Conservation (phyloP, 2,888 invertebrate genomes). For the Margaritifera margaritifera region DNA sequence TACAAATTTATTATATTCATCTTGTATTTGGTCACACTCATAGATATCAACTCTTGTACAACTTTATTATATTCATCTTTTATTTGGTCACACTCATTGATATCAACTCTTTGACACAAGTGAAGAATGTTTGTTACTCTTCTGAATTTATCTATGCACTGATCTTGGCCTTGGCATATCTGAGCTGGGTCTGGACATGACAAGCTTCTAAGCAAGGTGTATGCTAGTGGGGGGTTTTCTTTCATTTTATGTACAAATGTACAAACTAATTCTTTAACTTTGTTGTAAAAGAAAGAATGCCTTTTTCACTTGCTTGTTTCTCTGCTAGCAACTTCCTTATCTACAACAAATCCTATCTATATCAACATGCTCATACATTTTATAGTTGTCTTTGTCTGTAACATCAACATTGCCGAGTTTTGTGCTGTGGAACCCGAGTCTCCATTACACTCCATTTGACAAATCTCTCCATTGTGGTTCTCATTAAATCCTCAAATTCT, state of each 20-base stretch:
- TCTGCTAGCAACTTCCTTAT: conserved; percentile 1
- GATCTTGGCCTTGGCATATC: too few species aligned
- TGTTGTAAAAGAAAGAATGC: too few species aligned
- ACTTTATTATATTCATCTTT: conserved; percentile 14
- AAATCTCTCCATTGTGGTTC: too few species aligned
- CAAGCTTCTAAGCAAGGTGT: conserved; percentile 13
- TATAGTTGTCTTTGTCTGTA: conserved; percentile 8
- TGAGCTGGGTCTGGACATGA: conserved; percentile 7
- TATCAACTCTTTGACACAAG: conserved; percentile 3
- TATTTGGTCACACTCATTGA: too few species aligned
- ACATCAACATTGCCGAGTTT: conserved; percentile 11
- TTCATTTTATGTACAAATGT: conserved; percentile 8
- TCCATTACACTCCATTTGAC: conserved; percentile 5
- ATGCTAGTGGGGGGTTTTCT: conserved; percentile 18
- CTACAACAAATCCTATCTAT: conserved; percentile 18
- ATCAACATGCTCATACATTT: conserved; percentile 11
- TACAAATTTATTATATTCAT: too few species aligned
- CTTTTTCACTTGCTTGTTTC: conserved; percentile 12
- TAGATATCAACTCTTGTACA: conserved; percentile 7
- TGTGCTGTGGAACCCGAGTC: conserved; percentile 1
- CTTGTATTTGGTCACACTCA: too few species aligned
- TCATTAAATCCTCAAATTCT: conserved; percentile 12
- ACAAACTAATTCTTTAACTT: conserved; percentile 5
- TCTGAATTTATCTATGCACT: too few species aligned
- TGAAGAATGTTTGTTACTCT: conserved; percentile 12